These are phyloP conservation scores for Euwallacea similis DNA, from an alignment of 1,140 invertebrate species.

Conservation along the genomic window DNA sequence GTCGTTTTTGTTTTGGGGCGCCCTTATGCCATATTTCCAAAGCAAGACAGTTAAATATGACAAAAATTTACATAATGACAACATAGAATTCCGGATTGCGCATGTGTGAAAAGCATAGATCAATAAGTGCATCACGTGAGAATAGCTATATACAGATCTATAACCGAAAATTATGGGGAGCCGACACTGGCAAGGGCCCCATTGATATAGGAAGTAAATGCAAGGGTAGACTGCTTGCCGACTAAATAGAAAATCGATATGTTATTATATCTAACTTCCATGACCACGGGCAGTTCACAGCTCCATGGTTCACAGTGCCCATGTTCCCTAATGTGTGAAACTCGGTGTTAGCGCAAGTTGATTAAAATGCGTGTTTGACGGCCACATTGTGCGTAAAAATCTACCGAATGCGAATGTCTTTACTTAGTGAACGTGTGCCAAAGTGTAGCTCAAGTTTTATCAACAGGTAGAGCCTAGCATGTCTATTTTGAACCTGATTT, in stretches of 20 bases:
- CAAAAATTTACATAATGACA: too few species aligned
- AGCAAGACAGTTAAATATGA: too few species aligned
- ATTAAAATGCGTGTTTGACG: constrained; percentile 5
- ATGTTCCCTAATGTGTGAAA: constrained; percentile 16
- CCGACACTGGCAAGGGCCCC: background rate
- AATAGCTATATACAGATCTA: constrained; percentile 21
- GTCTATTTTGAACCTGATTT: constrained; percentile 23
- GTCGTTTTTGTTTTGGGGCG: too few species aligned
- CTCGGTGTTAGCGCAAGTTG: background rate
- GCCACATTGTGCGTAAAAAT: constrained; percentile 27
- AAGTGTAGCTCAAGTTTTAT: constrained; percentile 30
- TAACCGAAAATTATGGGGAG: constrained; percentile 34
- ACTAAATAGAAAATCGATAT: constrained; percentile 36
- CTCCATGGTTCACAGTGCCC: constrained; percentile 2
- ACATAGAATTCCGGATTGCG: too few species aligned
- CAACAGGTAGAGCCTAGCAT: constrained; percentile 40
- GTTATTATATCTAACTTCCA: constrained; percentile 23
- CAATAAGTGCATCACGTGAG: constrained; percentile 30
- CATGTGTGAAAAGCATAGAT: background rate
- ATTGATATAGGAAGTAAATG: constrained; percentile 18
- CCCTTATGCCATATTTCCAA: too few species aligned
- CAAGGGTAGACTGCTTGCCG: constrained; percentile 36
- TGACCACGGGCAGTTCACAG: constrained; percentile 15
- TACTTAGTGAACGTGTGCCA: constrained; percentile 18
- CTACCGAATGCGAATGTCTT: background rate